A percentile compares a stretch with the other conserved stretches of the same genome.
Conservation (phyloP, 2,888 invertebrate genomes). For the Andrena flavipes region DNA sequence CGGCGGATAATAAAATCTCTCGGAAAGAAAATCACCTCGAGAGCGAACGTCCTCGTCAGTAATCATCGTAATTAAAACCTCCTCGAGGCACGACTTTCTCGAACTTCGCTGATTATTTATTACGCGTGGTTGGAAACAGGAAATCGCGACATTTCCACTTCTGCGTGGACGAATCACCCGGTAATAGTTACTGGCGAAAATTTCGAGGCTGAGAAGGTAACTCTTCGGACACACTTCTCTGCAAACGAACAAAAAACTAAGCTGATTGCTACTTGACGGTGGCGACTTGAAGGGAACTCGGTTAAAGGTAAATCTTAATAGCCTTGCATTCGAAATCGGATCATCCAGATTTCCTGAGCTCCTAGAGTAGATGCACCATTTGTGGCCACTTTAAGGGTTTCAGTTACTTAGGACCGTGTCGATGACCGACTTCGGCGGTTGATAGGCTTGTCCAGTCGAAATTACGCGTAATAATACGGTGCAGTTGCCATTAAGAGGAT, state of each 20-base stretch:
- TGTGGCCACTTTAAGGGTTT: too few relatives aligned
- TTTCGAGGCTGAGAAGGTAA: background rate
- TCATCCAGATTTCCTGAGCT: too few relatives aligned
- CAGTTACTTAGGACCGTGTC: conserved; percentile 24
- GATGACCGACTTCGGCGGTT: conserved; percentile 54
- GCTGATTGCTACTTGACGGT: background rate
- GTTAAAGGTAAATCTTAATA: too few relatives aligned
- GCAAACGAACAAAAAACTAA: background rate
- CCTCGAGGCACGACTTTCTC: conserved; percentile 1
- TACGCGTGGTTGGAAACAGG: conserved; percentile 29
- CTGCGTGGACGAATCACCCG: background rate
- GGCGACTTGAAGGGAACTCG: background rate
- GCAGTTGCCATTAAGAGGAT: conserved; percentile 36
- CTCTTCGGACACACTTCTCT: background rate
- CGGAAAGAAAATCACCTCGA: background rate
- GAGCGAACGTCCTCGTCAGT: background rate
- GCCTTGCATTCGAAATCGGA: too few relatives aligned
- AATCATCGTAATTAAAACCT: conserved; percentile 26
- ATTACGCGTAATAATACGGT: conserved; percentile 56
- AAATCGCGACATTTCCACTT: conserved; percentile 24
- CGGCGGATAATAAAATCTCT: conserved; percentile 1
- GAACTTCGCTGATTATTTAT: conserved; percentile 21
- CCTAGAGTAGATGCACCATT: too few relatives aligned
- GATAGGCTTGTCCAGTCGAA: conserved; percentile 44
- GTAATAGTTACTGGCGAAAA: background rate